Evolutionary conservation across 1,140 invertebrate species (phyloP), one percentile per base, ranked within the genome.

Genomic region (Drosophila ercepeae): DNA sequence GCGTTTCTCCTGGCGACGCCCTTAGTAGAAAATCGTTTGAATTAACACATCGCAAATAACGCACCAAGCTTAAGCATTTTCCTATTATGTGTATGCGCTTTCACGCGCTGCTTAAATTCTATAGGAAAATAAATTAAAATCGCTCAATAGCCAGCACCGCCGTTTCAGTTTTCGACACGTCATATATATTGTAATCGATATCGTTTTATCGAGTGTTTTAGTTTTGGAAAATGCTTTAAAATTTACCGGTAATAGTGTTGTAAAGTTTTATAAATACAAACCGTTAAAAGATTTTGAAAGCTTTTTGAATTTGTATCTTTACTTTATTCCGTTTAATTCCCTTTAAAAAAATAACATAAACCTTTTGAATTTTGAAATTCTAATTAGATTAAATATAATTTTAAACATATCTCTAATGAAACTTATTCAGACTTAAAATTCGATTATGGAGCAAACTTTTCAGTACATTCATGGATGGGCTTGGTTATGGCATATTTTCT

Each of bases 61-160:
- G 61, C 58, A 90, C 88, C 76, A 63, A 81, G 48, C 57, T 81
- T 90, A 9, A 84, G 69, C 88, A 90, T 90, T 81, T 34, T 78
- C 48, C 71, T 88, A 75, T 60, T 27, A 32, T 63, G 27, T 73
- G 23, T 64, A 36, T 63, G 76, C 76, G 82, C 63, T 65, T 13
- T 23, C 16, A 61, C 73, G 71, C 77, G 77, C 77, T 23, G n/a
- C 82, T 77, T 86, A 82, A 60, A 64, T 67, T 54, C 73, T 75
- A 81, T 71, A 77, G 72, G 72, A 88, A 77, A 77, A 67, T 68
- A 82, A 76, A 72, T 71, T 41, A 68, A 67, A 64, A 68, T 34
- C 42, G 41, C 25, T 50, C 55, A 63, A 68, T 74, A 63, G 73
- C 63, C 77, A 67, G 59, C 78, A 81, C 77, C 75, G 78, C 78